These are phyloP conservation scores for Conus ventricosus DNA, from an alignment of 1,140 invertebrate genomes.

Conservation along the genomic window DNA sequence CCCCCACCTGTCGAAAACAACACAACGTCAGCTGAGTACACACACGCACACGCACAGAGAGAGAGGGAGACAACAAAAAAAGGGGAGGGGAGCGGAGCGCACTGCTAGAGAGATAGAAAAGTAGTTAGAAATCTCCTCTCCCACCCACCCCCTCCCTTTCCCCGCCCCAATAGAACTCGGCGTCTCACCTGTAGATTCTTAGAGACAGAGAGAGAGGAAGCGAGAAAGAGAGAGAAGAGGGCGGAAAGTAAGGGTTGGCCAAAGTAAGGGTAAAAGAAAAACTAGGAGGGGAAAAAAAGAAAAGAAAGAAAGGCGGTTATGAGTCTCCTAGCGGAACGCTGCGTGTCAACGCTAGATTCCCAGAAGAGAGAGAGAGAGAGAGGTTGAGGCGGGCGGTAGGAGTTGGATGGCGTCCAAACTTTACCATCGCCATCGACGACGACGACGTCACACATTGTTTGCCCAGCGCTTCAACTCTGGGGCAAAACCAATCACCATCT, in stretches of 20 bases:
- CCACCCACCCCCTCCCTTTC: no score
- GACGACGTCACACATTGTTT: conserved; percentile 2
- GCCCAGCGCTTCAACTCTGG: conserved; percentile 16
- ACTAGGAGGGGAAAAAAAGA: no score
- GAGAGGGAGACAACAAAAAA: background rate
- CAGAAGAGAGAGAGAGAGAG: background rate
- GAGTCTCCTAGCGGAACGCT: background rate
- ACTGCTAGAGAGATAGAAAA: no score
- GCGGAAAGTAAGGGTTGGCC: no score
- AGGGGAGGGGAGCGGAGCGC: no score
- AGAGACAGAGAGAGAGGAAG: background rate
- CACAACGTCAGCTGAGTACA: background rate
- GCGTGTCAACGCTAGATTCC: background rate
- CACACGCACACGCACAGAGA: background rate
- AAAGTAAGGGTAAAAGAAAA: no score
- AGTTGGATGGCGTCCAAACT: background rate
- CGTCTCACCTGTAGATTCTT: no score
- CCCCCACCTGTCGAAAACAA: background rate
- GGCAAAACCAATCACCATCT: conserved; percentile 13
- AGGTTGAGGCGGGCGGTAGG: background rate
- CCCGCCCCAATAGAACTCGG: no score
- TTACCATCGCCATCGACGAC: background rate
- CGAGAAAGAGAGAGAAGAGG: background rate
- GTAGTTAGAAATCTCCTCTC: no score
- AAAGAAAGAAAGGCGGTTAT: background rate